Evolutionary conservation across 2,113 vertebrate species (phyloP), one percentile per base, ranked within the genome.

Genomic region (Hemiprocne comata): DNA sequence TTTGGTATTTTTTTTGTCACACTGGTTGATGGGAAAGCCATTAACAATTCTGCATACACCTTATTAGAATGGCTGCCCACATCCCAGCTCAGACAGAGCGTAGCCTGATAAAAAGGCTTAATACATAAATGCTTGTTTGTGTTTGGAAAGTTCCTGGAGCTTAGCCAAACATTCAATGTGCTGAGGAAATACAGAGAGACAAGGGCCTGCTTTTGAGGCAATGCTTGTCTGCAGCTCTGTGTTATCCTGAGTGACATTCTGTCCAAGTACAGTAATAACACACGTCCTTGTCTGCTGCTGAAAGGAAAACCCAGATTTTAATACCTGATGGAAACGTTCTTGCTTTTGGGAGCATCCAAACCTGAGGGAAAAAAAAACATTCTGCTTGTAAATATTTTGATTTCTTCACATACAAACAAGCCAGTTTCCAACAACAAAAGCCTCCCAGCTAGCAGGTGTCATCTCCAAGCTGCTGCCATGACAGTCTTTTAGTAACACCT

Each of bases 121-220:
- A 94, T 92, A 96, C 89, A 91, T 87, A 96, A 96, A 96, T 89
- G 72, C 87, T 94, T 97, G 92, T 96, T 96, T 97, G 94, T 96
- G 89, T 96, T 96, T 95, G 81, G 92, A 85, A 96, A 71, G 95
- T 94, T 96, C 89, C 86, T 95, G 96, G 96, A 93, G 91, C 92
- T 96, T 44, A 91, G 95, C 95, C 96, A 97, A 91, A 92, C 70
- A 23, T 87, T 92, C 94, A 95, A 82, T 58, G 96, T 77, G 34
- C 91, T 71, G 81, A 96, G 84, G 71, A 96, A 96, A 97, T 94
- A 66, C 67, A 87, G 94, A 94, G 67, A 97, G 96, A 96, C 96
- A 96, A 93, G 95, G 93, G 81, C 67, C 96, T 76, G 92, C 80
- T 97, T 97, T 94, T 67, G 83, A 94, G 95, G 93, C 91, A 82